These are phyloP conservation scores for Meta bourneti DNA, from an alignment of 2,888 invertebrate genomes.

Conservation along the genomic window DNA sequence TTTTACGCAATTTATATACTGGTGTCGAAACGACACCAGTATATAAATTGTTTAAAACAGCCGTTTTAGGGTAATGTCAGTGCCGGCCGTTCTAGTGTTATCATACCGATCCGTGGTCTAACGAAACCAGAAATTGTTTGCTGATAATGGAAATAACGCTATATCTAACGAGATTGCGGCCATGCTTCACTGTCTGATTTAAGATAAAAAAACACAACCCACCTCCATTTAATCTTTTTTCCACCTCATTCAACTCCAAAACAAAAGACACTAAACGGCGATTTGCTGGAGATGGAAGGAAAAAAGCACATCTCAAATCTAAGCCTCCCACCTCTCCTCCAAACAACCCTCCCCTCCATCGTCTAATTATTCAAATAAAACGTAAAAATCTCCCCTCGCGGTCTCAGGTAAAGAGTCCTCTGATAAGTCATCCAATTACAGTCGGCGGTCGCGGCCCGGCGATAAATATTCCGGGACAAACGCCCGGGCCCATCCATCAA, in stretches of 20 bases:
- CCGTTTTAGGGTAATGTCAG: no score
- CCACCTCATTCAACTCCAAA: neutral
- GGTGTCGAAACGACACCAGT: no score
- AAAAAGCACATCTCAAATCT: neutral
- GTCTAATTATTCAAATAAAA: slow-evolving; percentile 74
- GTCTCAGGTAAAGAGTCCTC: slow-evolving; percentile 45
- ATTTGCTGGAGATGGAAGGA: neutral
- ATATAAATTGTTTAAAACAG: no score
- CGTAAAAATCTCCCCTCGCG: slow-evolving; percentile 11
- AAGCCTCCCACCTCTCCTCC: slow-evolving; percentile 18
- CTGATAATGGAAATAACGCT: no score
- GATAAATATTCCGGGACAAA: slow-evolving; percentile 72
- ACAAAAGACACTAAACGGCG: slow-evolving; percentile 1
- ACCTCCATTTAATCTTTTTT: neutral
- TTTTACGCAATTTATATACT: no score
- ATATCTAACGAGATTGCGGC: no score
- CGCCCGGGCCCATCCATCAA: slow-evolving; percentile 66
- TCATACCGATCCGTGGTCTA: no score
- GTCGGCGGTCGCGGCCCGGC: slow-evolving; percentile 49
- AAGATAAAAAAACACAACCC: neutral
- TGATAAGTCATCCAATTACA: slow-evolving; percentile 73
- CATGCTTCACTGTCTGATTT: no score
- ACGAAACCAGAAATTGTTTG: no score
- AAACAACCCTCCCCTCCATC: slow-evolving; percentile 8
- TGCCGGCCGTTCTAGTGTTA: no score